Evolutionary conservation across 2,888 invertebrate genomes (phyloP).

Genomic region (Desoria tigrina): DNA sequence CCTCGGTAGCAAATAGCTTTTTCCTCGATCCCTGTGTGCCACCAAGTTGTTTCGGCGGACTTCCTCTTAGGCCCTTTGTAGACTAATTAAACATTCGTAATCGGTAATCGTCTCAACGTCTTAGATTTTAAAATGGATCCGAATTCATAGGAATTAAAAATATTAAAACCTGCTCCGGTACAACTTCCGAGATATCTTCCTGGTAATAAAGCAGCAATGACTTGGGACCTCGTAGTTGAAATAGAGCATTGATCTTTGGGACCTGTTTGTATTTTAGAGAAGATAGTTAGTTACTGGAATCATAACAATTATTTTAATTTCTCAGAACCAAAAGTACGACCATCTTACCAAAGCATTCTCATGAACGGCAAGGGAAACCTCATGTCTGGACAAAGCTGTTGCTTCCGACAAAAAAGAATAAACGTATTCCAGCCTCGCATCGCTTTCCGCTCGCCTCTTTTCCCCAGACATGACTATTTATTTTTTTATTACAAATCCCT

Average conservation of each 20-base stretch:
- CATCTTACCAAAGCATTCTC: slow-evolving; percentile 33
- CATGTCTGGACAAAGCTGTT: slow-evolving; percentile 75
- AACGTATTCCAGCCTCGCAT: slow-evolving; percentile 84
- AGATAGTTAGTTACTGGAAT: no score
- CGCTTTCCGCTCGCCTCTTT: slow-evolving; percentile 80
- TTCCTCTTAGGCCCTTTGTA: slow-evolving; percentile 38
- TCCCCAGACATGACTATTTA: slow-evolving; percentile 30
- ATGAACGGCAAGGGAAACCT: slow-evolving; percentile 75
- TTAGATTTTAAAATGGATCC: slow-evolving; percentile 20
- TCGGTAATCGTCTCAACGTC: no score
- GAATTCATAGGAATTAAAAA: no score
- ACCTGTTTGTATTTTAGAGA: no score
- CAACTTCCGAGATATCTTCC: slow-evolving; percentile 76
- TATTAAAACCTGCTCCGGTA: slow-evolving; percentile 57
- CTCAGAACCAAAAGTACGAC: no score
- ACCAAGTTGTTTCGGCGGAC: slow-evolving; percentile 48
- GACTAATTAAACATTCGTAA: no score
- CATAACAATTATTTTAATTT: not conserved
- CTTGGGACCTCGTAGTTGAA: slow-evolving; percentile 79
- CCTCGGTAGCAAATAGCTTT: slow-evolving; percentile 80
- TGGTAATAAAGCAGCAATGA: slow-evolving; percentile 88
- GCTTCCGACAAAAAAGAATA: slow-evolving; percentile 85
- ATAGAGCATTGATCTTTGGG: slow-evolving; percentile 84
- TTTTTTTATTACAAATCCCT: no score
- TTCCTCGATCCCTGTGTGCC: slow-evolving; percentile 61